phyloP scores from a whole-genome alignment of 2,888 invertebrate genomes.

The Acanthosoma haemorrhoidale region DNA sequence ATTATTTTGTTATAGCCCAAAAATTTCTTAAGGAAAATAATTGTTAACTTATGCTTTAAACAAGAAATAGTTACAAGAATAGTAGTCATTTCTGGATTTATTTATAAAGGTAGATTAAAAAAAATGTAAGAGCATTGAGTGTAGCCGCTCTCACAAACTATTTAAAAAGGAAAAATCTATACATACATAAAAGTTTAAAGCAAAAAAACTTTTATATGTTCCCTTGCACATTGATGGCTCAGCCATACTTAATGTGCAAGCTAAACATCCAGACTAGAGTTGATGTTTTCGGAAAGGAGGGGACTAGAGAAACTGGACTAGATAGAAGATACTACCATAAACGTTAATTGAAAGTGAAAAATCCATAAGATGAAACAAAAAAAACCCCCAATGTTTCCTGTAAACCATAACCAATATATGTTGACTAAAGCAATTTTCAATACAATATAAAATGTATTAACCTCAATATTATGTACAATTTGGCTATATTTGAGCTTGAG shows the following conservation, averaged over 20 bases:
- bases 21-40: not conserved
- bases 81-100: not conserved
- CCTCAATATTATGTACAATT: conserved; percentile 19
- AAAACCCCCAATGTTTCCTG: not conserved
- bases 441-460: conserved; percentile 7
- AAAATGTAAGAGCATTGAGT: too few species aligned
- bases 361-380: not conserved
- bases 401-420: conserved; percentile 17
- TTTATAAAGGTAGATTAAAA: not conserved
- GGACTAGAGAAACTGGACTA: conserved; percentile 2
- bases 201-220: not conserved
- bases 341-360: not conserved
- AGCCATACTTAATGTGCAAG: not conserved
- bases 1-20: not conserved
- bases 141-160: too few species aligned
- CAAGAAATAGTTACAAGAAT: too few species aligned
- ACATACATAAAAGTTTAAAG: not conserved
- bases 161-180: not conserved
- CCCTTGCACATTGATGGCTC: too few species aligned
- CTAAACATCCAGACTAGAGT: not conserved
- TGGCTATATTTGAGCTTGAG: conserved; percentile 24
- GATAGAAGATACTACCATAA: conserved; percentile 12
- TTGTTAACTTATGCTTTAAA: too few species aligned
- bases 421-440: conserved; percentile 3
- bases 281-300: not conserved